Evolutionary conservation across 2,888 invertebrate species (phyloP), one percentile per base, ranked within the genome.

Genomic region (Papilio protenor): DNA sequence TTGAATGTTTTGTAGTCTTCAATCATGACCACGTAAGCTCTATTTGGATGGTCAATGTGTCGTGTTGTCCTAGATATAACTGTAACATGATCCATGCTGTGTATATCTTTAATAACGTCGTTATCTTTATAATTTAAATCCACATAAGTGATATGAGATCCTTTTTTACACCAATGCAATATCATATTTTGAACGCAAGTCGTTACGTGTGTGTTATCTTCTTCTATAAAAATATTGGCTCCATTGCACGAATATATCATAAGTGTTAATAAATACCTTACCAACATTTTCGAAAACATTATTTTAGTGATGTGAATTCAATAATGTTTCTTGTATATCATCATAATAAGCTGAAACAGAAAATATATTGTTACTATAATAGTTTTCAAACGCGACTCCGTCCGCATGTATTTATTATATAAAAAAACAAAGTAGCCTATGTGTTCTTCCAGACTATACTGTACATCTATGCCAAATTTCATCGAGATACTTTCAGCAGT

Each of bases 61-160:
- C n/a, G 10, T 10, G 21, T 14, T 1, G 70, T 70, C 12, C 23
- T 70, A 1, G 70, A 70, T 70, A 47, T 12, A 12, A 70, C 49
- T 21, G 70, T 23, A 5, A 70, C 16, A 49, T 23, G 27, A 23
- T 49, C 40, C 49, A 49, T 70, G 47, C 0, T 49, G 5, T 70
- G 45, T 11, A 70, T 49, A 2, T 47, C 70, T 23, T 70, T 70
- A 16, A 66, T 8, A 1, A 66, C 16, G 33, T 3, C 33, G 18
- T 66, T 18, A 33, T 66, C 40, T 18, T 33, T 27, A 18, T 33
- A 66, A 66, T 66, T 66, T n/a, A 66, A 40, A 66, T 66, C 40
- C 27, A 66, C 33, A 11, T 66, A 66, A 33, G 66, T 66, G 33
- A 66, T 12, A 33, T 40, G 16, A 21, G n/a, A 18, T 33, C 66